Evolutionary conservation across 53 echinoderm and acorn worm species (phyloP).

Genomic region (Zoroaster sp.): DNA sequence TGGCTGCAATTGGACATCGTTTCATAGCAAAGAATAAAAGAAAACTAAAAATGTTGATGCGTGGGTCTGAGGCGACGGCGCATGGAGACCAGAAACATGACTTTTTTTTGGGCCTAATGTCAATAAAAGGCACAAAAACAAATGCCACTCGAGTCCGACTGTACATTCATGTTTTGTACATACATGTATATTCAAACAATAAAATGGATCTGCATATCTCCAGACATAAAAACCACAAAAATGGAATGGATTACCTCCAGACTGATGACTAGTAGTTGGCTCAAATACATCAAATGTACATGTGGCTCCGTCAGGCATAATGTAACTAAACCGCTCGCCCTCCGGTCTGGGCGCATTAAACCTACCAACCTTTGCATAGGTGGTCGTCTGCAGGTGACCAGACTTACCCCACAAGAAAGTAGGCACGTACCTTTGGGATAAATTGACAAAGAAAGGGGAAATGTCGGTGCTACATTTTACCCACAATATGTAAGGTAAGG

Average conservation of each 20-base stretch:
- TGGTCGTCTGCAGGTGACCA: constrained; percentile 87
- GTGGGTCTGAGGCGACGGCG: too few relatives aligned
- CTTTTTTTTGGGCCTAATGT: too few relatives aligned
- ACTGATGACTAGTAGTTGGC: constrained; percentile 62
- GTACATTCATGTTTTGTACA: too few relatives aligned
- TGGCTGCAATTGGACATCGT: too few relatives aligned
- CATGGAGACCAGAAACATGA: too few relatives aligned
- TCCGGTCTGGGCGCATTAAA: constrained; percentile 70
- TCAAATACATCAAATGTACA: constrained; percentile 96
- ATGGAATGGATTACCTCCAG: constrained; percentile 68
- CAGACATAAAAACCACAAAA: too few relatives aligned
- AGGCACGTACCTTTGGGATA: constrained; percentile 76
- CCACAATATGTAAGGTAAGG: neutral
- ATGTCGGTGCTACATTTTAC: neutral
- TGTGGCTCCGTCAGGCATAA: constrained; percentile 88
- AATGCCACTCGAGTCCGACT: too few relatives aligned
- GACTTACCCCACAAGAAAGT: constrained; percentile 88
- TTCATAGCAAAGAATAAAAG: too few relatives aligned
- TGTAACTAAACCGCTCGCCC: constrained; percentile 61
- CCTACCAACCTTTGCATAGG: constrained; percentile 90
- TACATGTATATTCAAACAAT: too few relatives aligned
- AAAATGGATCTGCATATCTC: too few relatives aligned
- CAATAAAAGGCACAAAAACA: too few relatives aligned
- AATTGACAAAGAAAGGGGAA: neutral
- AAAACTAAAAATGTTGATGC: too few relatives aligned